These are phyloP conservation scores for Ovis aries DNA, from an alignment of 2,113 vertebrate species.

Conservation along the genomic window ARS-UI_Ramb_v3.0 NC_056070.1:33793501-33794000, in stretches of 20 bases:
- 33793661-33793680: too few relatives aligned
- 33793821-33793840: not conserved
- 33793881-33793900: not conserved
- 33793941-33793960: not conserved
- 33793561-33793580: too few relatives aligned
- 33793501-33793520: too few relatives aligned
- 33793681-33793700: not conserved
- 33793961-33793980: not conserved
- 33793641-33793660: too few relatives aligned
- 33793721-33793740: not conserved
- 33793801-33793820: not conserved
- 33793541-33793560: too few relatives aligned
- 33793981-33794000: not conserved
- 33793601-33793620: too few relatives aligned
- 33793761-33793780: not conserved
- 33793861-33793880: not conserved
- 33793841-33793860: not conserved
- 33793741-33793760: not conserved
- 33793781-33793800: not conserved
- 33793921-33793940: not conserved
- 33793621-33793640: too few relatives aligned
- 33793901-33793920: not conserved
- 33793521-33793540: too few relatives aligned
- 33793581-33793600: too few relatives aligned
- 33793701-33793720: not conserved